Conservation (phyloP, 2,113 vertebrate species). For the Nannospalax galili region DNA sequence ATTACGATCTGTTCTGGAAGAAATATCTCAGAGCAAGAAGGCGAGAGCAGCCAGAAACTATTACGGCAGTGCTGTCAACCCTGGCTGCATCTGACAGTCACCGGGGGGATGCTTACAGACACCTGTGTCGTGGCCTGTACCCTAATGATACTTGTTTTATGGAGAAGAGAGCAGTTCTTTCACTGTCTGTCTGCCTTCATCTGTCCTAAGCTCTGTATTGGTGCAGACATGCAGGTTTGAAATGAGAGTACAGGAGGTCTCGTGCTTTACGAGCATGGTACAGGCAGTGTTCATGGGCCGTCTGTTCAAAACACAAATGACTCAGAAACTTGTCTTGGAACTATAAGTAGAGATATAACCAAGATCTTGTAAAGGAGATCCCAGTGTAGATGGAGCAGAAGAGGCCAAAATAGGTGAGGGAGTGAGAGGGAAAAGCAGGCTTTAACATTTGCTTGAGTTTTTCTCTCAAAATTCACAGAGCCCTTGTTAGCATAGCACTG, state of each 20-base stretch:
- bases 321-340: neutral
- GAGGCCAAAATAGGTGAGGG: neutral
- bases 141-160: slow-evolving; percentile 2
- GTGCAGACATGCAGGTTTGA: neutral
- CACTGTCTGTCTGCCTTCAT: neutral
- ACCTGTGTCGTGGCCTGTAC: neutral
- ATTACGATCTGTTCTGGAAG: slow-evolving; percentile 2
- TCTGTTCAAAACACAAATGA: neutral
- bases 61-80: neutral
- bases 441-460: neutral
- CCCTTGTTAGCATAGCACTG: neutral
- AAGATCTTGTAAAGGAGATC: neutral
- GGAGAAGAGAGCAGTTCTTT: neutral
- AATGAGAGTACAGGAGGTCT: neutral
- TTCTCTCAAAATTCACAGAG: neutral
- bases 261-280: neutral
- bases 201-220: neutral
- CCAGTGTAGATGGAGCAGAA: neutral
- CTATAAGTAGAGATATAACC: neutral
- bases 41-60: neutral
- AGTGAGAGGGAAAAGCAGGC: neutral
- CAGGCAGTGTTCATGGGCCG: neutral
- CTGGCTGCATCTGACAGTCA: neutral
- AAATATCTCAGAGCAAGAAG: slow-evolving; percentile 21
- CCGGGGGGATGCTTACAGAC: neutral